Evolutionary conservation across 1,140 invertebrate genomes (phyloP).

Genomic region (Galleria mellonella): DNA sequence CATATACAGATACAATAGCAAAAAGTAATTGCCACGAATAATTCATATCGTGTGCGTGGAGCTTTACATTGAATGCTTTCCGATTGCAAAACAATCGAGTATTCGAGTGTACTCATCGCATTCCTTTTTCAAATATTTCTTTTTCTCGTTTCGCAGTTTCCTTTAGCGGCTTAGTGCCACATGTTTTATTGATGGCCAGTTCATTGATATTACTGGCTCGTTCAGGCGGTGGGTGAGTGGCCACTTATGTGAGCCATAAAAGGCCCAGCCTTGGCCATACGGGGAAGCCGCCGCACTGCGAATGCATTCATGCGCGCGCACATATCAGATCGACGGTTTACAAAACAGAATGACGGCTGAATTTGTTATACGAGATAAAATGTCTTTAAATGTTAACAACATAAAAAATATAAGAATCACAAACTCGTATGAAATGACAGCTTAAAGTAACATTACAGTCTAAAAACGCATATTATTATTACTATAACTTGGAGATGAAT

Average conservation of each 20-base stretch:
- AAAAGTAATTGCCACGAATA: slow-evolving; percentile 46
- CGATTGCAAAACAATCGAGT: slow-evolving; percentile 57
- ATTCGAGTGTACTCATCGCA: slow-evolving; percentile 47
- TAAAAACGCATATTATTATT: too few relatives aligned
- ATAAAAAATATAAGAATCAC: too few relatives aligned
- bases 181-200: slow-evolving; percentile 73
- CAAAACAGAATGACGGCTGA: slow-evolving; percentile 57
- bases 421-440: too few relatives aligned
- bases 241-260: slow-evolving; percentile 70
- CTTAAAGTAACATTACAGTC: too few relatives aligned
- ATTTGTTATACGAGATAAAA: slow-evolving; percentile 38
- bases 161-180: slow-evolving; percentile 67
- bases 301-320: slow-evolving; percentile 68
- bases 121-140: slow-evolving; percentile 69
- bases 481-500: too few relatives aligned
- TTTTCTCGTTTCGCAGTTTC: slow-evolving; percentile 71
- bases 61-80: slow-evolving; percentile 67
- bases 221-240: slow-evolving; percentile 69
- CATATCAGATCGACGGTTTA: slow-evolving; percentile 58
- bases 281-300: slow-evolving; percentile 60
- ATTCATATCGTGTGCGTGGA: slow-evolving; percentile 48
- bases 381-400: slow-evolving; percentile 3
- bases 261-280: slow-evolving; percentile 68
- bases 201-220: slow-evolving; percentile 72
- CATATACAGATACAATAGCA: slow-evolving; percentile 1